Evolutionary conservation across 2,888 invertebrate genomes (phyloP).

Genomic region (Branchipolynoe longqiensis): DNA sequence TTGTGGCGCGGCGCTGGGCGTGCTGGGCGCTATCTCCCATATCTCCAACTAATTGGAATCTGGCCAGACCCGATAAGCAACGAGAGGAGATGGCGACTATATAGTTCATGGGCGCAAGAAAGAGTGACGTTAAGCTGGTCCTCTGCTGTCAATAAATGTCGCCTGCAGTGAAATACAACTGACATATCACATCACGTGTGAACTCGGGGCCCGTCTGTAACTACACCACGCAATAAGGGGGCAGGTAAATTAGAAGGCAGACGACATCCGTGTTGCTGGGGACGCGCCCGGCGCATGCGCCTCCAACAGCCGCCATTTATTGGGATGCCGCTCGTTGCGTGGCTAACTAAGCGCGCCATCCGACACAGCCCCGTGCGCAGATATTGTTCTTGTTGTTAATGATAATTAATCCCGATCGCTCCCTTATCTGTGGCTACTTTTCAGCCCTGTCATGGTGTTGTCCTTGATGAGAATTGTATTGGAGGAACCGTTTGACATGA

Average conservation of each 20-base stretch:
- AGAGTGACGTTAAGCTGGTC: no score
- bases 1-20: slow-evolving; percentile 6
- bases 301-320: no score
- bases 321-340: no score
- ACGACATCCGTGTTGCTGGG: no score
- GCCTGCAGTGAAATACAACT: no score
- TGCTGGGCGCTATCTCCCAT: not conserved
- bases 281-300: no score
- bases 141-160: no score
- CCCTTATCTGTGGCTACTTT: slow-evolving; percentile 28
- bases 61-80: slow-evolving; percentile 37
- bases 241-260: no score
- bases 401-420: not conserved
- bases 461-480: slow-evolving; percentile 15
- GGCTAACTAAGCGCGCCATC: slow-evolving; percentile 15
- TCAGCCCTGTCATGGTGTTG: not conserved
- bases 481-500: not conserved
- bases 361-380: not conserved
- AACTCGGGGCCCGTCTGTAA: no score
- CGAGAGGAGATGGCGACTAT: not conserved
- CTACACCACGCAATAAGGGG: no score
- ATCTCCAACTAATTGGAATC: slow-evolving; percentile 52
- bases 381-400: slow-evolving; percentile 3
- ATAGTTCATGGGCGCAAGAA: no score
- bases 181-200: no score